Base-by-base conservation (phyloP, 2,888 invertebrate genomes). In the Mellilla xanthometata region DNA sequence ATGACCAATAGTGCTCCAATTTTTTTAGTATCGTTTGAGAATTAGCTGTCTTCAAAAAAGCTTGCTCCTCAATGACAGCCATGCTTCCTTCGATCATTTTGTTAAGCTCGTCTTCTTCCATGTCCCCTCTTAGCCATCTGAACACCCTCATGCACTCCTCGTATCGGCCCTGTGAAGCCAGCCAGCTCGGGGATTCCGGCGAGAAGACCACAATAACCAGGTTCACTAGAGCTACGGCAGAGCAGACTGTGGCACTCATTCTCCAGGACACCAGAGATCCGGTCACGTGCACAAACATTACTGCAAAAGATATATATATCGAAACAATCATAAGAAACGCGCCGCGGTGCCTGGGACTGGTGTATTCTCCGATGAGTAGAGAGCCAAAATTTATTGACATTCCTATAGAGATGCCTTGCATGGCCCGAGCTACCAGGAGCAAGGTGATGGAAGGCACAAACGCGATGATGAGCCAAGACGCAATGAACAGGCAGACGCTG, bases 141-240 rank as follows among this genome's bases (percentile, higher is more conserved):
- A 92, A 91, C 0, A 92, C 85, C 22, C 74, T 66, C 49, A 86
- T 84, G 0, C 93, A 92, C 28, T 92, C 90, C 0, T 85, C 83
- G 1, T 85, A 76, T 13, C 82, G 81, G 0, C 91, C 91, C 52
- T 91, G 91, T 15, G 90, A 85, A 0, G 92, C 83, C 23, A 94
- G 63, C 93, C 93, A 94, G 47, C 89, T 88, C 0, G 93, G 94
- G 0, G 93, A 91, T 74, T 94, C 94, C 0, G 92, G 93, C 0
- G 84, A 81, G 31, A 67, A 71, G 6, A 76, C 55, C 0, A 81
- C 75, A 13, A 82, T 73, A 1, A 79, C 23, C 12, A 92, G 65
- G 19, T 91, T 84, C 2, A 83, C 54, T 2, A 91, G 61, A 0
- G 90, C 85, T 12, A 91, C 66, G 2, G 69, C 47, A 0, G 83